phyloP scores from a whole-genome alignment of 37 sponge, comb jelly and placozoan genomes.

The Hexactinellida sp. region DNA sequence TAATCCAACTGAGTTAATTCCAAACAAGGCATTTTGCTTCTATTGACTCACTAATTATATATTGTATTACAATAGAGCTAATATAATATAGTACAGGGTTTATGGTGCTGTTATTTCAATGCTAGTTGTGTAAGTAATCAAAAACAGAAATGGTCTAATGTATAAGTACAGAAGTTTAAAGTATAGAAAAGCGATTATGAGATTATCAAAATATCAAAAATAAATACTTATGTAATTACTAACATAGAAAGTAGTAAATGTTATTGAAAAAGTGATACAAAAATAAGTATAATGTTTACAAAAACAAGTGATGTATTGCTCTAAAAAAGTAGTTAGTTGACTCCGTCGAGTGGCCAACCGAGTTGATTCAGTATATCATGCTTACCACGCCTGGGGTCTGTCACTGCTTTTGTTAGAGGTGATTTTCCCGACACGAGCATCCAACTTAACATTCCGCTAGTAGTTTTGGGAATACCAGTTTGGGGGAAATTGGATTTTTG shows the following conservation, averaged over 20 bases:
- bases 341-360: slow-evolving; percentile 9
- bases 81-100: no score
- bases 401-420: neutral
- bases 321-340: neutral
- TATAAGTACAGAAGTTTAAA: no score
- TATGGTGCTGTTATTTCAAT: no score
- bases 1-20: no score
- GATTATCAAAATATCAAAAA: neutral
- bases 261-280: neutral
- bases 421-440: neutral
- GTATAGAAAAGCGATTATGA: neutral
- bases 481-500: neutral
- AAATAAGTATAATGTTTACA: neutral
- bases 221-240: neutral
- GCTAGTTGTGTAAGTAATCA: no score
- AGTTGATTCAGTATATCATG: slow-evolving; percentile 9
- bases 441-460: neutral
- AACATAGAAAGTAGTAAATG: neutral
- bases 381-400: neutral
- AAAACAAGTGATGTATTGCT: neutral
- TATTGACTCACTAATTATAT: no score
- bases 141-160: no score
- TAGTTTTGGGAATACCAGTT: neutral
- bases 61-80: no score
- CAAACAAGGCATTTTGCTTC: no score